Evolutionary conservation across 2,888 invertebrate genomes (phyloP).

Genomic region (Aspidapion aeneum): DNA sequence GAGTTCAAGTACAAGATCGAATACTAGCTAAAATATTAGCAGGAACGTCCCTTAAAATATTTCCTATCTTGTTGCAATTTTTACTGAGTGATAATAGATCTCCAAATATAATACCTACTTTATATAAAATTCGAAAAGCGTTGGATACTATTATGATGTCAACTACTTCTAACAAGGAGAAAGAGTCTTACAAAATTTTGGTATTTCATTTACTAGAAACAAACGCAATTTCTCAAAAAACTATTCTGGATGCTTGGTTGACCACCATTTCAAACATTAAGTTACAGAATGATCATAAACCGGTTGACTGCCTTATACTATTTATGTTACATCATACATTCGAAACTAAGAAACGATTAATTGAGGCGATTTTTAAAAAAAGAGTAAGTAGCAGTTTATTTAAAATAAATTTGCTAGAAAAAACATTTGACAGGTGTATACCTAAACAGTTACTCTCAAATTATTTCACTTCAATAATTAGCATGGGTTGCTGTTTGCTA

Average conservation of each 20-base stretch:
- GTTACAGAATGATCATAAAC: slow-evolving; percentile 54
- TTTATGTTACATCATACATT: slow-evolving; percentile 61
- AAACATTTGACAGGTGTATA: slow-evolving; percentile 55
- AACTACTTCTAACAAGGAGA: slow-evolving; percentile 42
- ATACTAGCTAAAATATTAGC: slow-evolving; percentile 54
- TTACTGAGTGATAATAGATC: slow-evolving; percentile 49
- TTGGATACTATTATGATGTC: slow-evolving; percentile 49
- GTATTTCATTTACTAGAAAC: slow-evolving; percentile 57
- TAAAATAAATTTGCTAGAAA: slow-evolving; percentile 55
- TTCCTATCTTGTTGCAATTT: slow-evolving; percentile 58
- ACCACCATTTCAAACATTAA: slow-evolving; percentile 55
- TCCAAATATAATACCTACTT: slow-evolving; percentile 33
- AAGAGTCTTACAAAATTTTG: slow-evolving; percentile 57
- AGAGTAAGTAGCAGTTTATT: slow-evolving; percentile 60
- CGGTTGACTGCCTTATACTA: slow-evolving; percentile 65
- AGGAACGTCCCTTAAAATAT: slow-evolving; percentile 50
- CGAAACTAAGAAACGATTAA: slow-evolving; percentile 56
- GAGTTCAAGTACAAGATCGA: slow-evolving; percentile 55
- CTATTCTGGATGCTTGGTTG: slow-evolving; percentile 55
- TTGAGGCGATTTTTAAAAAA: slow-evolving; percentile 61
- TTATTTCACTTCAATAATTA: slow-evolving; percentile 54
- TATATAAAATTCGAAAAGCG: slow-evolving; percentile 48
- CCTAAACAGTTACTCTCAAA: slow-evolving; percentile 49
- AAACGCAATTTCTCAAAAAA: slow-evolving; percentile 55
- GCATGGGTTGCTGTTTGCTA: slow-evolving; percentile 56